Base-by-base conservation (phyloP, 2,797 vertebrate genomes). In the Enteromius fasciolatus region DNA sequence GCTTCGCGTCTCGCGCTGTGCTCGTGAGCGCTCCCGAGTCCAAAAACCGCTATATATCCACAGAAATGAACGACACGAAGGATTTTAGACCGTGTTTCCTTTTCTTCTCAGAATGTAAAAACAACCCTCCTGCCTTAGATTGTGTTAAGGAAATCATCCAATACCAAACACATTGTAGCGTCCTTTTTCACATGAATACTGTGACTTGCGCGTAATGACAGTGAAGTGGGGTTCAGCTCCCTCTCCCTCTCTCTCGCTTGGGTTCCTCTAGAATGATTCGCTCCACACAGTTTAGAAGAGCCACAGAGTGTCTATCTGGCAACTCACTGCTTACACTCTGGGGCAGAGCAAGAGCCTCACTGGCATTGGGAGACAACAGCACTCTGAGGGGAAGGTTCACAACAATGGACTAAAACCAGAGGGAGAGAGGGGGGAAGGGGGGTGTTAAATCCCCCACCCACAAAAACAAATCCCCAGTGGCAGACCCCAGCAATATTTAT, bases 401-500 rank as follows among this genome's bases (percentile, higher is more conserved):
- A 93, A 94, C 94, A 95, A 95, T 94, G 91, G 93, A 89, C 85
- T 90, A 90, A 92, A 91, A 83, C 63, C 83, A 82, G 87, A 81
- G 82, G 48, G 77, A 80, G 70, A 76, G 48, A 74, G 81, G 18
- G 76, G 31, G 59, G 33, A 6, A 52, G 81, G 83, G 85, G 72
- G 80, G 86, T 80, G 88, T 86, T 84, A 84, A 87, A 83, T 83
- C 89, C 87, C 90, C 87, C 87, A 85, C 87, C 86, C 79, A 77
- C 36, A 83, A 85, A 89, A 89, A 87, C 86, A 89, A 86, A 88
- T 82, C 85, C 83, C 86, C 83, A 74, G 61, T 79, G 73, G 73
- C 72, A 81, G 80, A 84, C 82, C 82, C 77, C 28, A 68, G 33
- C 2, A 68, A 63, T 48, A 57, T 39, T 39, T 36, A 74, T 74